A percentile compares a stretch with the other conserved stretches of the same genome.
These are phyloP conservation scores for Enoplosus armatus DNA, from an alignment of 2,797 vertebrate genomes.

Conservation along the genomic window DNA sequence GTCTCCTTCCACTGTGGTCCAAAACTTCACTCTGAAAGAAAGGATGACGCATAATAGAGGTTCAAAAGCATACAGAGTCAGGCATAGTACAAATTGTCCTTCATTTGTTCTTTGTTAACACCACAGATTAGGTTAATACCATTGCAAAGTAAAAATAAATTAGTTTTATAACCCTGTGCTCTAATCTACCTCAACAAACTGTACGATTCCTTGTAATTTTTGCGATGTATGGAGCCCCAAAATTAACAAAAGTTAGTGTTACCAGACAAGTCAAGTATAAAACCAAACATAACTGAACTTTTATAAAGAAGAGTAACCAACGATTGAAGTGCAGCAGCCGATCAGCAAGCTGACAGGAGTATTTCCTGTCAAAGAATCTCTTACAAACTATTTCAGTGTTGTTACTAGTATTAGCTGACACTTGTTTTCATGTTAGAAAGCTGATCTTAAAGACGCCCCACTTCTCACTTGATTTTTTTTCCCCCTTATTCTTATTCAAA, in stretches of 20 bases:
- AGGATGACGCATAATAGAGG: neutral
- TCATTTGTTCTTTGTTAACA: conserved; percentile 16
- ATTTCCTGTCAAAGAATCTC: neutral
- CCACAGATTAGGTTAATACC: conserved; percentile 1
- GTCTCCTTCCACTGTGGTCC: neutral
- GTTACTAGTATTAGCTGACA: no score
- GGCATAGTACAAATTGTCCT: conserved; percentile 1
- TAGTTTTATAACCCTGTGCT: conserved; percentile 8
- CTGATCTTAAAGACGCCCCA: no score
- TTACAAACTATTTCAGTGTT: no score
- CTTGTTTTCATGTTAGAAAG: no score
- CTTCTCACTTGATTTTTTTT: no score
- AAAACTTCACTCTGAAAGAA: no score
- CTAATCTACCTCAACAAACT: conserved; percentile 1
- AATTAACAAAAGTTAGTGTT: no score
- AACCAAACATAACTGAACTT: neutral
- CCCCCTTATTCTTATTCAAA: no score
- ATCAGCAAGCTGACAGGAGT: neutral
- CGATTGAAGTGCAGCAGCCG: neutral
- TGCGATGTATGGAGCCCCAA: neutral
- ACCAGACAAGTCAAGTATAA: neutral
- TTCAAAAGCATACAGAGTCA: neutral
- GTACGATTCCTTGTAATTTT: neutral
- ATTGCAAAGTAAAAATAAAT: conserved; percentile 7
- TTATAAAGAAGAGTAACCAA: neutral